Percentiles rank a stretch among this genome's conserved stretches.
Conservation (phyloP, 2,888 invertebrate species). For the Cylindroiulus punctatus region DNA sequence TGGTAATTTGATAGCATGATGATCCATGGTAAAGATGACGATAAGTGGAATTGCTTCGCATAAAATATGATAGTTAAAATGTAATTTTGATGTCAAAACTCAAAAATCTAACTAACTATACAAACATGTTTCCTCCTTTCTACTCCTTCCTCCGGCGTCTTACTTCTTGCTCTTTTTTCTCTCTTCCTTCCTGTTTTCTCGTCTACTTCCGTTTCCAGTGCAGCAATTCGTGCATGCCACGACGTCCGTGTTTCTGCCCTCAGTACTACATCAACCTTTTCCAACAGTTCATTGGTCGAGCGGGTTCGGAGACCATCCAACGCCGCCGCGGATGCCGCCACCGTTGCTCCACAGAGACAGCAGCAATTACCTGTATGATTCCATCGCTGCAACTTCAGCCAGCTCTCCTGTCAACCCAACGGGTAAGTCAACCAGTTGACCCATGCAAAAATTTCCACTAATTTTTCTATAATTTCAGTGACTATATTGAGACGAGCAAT, state of each 20-base stretch:
- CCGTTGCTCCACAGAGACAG: slow-evolving; percentile 48
- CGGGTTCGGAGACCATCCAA: background rate
- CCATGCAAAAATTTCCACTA: background rate
- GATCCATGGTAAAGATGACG: no score
- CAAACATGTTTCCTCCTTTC: slow-evolving; percentile 15
- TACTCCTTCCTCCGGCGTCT: background rate
- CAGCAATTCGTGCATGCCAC: slow-evolving; percentile 58
- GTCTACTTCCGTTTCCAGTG: slow-evolving; percentile 55
- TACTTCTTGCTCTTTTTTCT: slow-evolving; percentile 50
- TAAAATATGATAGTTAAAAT: no score
- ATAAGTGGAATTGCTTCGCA: no score
- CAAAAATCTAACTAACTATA: no score
- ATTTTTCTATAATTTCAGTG: no score
- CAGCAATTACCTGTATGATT: slow-evolving; percentile 38
- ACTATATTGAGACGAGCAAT: no score
- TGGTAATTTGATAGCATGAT: no score
- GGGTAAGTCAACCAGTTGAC: background rate
- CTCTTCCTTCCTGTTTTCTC: background rate
- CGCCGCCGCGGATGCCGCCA: background rate
- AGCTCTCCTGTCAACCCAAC: background rate
- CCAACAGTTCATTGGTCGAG: slow-evolving; percentile 5
- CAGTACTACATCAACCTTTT: slow-evolving; percentile 57
- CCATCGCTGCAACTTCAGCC: background rate
- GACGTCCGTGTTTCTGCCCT: slow-evolving; percentile 57
- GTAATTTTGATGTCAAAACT: no score